Base-by-base conservation (phyloP, 2,888 invertebrate species). In the Agonopterix subpropinquella region DNA sequence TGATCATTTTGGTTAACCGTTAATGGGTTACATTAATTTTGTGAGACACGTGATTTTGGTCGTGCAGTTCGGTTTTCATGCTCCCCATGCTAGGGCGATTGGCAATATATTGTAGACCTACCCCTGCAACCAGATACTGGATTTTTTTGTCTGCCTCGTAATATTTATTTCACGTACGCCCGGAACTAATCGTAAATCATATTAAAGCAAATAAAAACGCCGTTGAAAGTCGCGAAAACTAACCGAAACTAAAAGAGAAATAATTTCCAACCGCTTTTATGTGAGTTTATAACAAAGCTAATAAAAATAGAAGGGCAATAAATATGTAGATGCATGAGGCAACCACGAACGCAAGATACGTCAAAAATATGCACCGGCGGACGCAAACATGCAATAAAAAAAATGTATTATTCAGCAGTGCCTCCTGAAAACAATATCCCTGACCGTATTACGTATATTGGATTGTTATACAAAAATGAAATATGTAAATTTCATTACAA, bases 371-470 rank as follows among this genome's bases (percentile, higher is more conserved):
- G 82, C 83, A 82, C 73, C 77, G 63, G 60, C 59, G 41, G 70
- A 70, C 70, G 69, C 72, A 73, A 74, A 80, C 77, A 79, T 77
- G 76, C 74, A 71, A 80, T 78, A 80, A 28, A 28, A 18, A 28
- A 28, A 70, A 83, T 85, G 81, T 80, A 73, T 86, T 84, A 86
- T 86, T 84, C 86, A 86, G 62, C 55, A 65, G 72, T 57, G 63
- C 60, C 62, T 62, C 64, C 64, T 70, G 70, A 71, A 79, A 82
- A 80, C 82, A 84, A 82, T 84, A 80, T 72, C 73, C 62, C 67
- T 65, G 62, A 58, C 54, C 62, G 54, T 58, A 58, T 59, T 72
- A 28, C 28, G 28, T 28, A 67, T 76, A 76, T 76, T 77, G 74
- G 69, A 70, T 64, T 61, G 62, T 62, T 67, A 64, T 68, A 65